Evolutionary conservation across 2,113 vertebrate genomes (phyloP).

Genomic region (Vidua macroura): DNA sequence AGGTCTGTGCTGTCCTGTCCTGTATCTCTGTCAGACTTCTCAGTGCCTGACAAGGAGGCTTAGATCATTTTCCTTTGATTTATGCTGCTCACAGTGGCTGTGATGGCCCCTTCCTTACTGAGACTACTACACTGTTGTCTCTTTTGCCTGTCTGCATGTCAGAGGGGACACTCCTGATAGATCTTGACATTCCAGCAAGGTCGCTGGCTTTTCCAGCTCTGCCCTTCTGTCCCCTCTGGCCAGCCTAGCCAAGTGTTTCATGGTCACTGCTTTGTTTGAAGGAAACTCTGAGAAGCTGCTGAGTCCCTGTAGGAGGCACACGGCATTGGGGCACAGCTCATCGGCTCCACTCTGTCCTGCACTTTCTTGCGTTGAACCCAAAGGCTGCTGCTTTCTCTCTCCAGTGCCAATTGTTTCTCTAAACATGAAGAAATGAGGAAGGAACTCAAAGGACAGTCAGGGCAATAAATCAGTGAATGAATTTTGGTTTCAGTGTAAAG

Average conservation of each 20-base stretch:
- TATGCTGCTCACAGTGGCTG: not conserved
- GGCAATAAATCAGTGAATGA: not conserved
- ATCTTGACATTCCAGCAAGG: not conserved
- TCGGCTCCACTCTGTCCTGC: not conserved
- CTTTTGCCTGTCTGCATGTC: not conserved
- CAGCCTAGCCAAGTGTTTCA: not conserved
- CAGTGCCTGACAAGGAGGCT: not conserved
- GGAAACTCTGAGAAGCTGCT: not conserved
- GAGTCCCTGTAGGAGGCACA: accelerated
- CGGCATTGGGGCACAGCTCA: not conserved
- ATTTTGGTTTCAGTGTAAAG: not conserved
- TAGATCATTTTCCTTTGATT: not conserved
- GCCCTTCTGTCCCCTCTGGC: not conserved
- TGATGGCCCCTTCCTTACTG: not conserved
- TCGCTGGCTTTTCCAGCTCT: not conserved
- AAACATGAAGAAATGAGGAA: not conserved
- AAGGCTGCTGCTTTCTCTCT: not conserved
- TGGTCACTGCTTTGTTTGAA: not conserved
- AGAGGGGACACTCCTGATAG: not conserved
- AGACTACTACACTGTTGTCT: accelerated
- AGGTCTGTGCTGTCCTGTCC: not conserved
- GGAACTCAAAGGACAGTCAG: not conserved
- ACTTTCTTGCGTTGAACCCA: not conserved
- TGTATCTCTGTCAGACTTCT: not conserved
- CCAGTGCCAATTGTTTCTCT: not conserved